A percentile compares a stretch with the other conserved stretches of the same genome.
Evolutionary conservation across 1,140 invertebrate species (phyloP).

Genomic region (Hydropsyche tenuis): DNA sequence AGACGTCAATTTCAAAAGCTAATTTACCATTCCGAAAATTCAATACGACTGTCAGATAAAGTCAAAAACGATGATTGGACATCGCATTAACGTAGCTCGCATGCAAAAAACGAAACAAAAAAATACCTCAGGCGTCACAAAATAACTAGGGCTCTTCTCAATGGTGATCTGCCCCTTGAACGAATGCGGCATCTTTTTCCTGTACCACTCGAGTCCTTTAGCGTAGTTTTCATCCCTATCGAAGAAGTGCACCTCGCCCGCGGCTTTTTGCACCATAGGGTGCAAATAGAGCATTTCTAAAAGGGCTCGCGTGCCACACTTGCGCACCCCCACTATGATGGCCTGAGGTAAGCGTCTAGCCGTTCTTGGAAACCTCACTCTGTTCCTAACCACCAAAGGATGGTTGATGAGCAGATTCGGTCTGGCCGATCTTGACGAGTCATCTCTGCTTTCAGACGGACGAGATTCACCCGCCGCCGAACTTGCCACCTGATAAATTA

Average conservation of each 20-base stretch:
- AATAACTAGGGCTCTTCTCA: slow-evolving; percentile 97
- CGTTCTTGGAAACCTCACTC: slow-evolving; percentile 38
- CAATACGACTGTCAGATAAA: no score
- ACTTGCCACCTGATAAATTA: slow-evolving; percentile 43
- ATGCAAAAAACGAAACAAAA: not conserved
- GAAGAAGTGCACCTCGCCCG: slow-evolving; percentile 94
- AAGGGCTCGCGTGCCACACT: slow-evolving; percentile 91
- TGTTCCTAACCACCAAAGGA: slow-evolving; percentile 53
- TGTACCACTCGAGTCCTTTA: slow-evolving; percentile 91
- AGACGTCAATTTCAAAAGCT: not conserved
- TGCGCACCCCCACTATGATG: slow-evolving; percentile 92
- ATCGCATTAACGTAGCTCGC: not conserved
- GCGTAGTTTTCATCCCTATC: slow-evolving; percentile 91
- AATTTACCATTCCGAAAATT: no score
- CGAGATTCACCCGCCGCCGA: slow-evolving; percentile 30
- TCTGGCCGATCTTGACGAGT: slow-evolving; percentile 51
- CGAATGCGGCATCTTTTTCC: slow-evolving; percentile 90
- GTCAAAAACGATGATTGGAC: no score
- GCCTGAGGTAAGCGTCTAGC: slow-evolving; percentile 72
- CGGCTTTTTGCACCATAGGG: slow-evolving; percentile 89
- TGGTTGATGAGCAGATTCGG: slow-evolving; percentile 54
- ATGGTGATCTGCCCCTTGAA: slow-evolving; percentile 91
- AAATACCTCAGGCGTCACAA: slow-evolving; percentile 92
- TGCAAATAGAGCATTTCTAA: slow-evolving; percentile 95
- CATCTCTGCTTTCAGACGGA: slow-evolving; percentile 35